phyloP scores from a whole-genome alignment of 2,113 vertebrate genomes.

The Chiloscyllium plagiosum region DNA sequence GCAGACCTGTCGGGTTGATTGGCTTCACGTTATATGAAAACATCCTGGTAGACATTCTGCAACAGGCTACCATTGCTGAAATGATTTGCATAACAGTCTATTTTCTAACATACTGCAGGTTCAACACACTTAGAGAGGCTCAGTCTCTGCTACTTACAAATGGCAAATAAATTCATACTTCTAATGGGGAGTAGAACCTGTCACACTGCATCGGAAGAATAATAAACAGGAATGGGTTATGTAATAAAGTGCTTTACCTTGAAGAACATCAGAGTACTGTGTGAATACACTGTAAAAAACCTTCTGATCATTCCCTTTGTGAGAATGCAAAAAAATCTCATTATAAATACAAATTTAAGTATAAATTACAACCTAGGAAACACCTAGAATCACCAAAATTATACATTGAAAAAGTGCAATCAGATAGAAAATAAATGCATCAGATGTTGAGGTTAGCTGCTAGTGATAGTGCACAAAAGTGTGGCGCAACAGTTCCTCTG shows the following conservation, averaged over 20 bases:
- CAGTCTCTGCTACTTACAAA: not conserved
- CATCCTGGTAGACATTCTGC: not conserved
- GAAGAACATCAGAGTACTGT: conserved; percentile 69
- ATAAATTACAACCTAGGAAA: conserved; percentile 61
- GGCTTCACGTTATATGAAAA: not conserved
- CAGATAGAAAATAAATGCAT: conserved; percentile 62
- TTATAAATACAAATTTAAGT: conserved; percentile 62
- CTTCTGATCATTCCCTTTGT: conserved; percentile 32
- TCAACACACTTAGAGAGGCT: conserved; percentile 14
- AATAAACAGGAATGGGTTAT: conserved; percentile 61
- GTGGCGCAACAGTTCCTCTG: conserved; percentile 91
- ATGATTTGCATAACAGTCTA: not conserved
- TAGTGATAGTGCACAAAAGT: conserved; percentile 89
- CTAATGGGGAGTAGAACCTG: not conserved
- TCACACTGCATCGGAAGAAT: not conserved
- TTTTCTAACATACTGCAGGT: not conserved
- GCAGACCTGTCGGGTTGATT: not conserved
- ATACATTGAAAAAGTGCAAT: conserved; percentile 67
- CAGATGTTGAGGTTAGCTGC: conserved; percentile 55
- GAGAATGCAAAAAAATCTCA: conserved; percentile 48
- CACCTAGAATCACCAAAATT: conserved; percentile 67
- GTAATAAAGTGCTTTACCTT: conserved; percentile 77
- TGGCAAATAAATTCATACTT: not conserved
- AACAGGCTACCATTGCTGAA: not conserved
- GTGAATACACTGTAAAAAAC: conserved; percentile 40